Percentiles rank a stretch among this genome's conserved stretches.
phyloP scores from a whole-genome alignment of 2,888 invertebrate species.

The Furcula furcula region DNA sequence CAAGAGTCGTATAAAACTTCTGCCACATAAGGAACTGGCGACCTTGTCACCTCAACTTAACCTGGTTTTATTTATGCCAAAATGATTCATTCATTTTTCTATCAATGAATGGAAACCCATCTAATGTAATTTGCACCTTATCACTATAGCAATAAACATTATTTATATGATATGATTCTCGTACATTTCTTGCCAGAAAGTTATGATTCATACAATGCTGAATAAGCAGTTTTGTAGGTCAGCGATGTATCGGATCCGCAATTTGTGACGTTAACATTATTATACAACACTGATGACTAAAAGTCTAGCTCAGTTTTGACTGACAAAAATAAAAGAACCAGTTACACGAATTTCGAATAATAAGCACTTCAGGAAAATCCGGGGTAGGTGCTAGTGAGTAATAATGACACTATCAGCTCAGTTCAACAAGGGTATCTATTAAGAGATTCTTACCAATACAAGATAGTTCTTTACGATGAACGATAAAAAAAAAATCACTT shows the following conservation, averaged over 20 bases:
- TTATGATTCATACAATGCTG: slow-evolving; percentile 47
- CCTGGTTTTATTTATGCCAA: slow-evolving; percentile 1
- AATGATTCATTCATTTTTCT: slow-evolving; percentile 60
- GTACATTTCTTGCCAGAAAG: slow-evolving; percentile 11
- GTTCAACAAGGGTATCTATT: no score
- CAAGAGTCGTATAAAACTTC: background rate
- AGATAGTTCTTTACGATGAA: no score
- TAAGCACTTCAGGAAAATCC: no score
- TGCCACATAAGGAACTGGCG: background rate
- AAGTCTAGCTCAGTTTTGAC: no score
- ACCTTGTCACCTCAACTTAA: slow-evolving; percentile 15
- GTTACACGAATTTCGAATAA: no score
- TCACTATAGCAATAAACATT: background rate
- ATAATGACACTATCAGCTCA: no score
- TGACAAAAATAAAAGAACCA: no score
- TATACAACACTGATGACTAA: no score
- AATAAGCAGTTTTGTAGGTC: slow-evolving; percentile 49
- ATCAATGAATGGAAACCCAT: slow-evolving; percentile 32
- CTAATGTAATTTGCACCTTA: slow-evolving; percentile 20
- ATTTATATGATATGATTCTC: slow-evolving; percentile 9
- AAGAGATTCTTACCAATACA: no score
- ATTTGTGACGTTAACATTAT: slow-evolving; percentile 14
- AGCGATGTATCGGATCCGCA: slow-evolving; percentile 33
- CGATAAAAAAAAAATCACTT: no score
- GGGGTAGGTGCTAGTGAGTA: no score